Percentiles rank a stretch among this genome's conserved stretches.
Conservation (phyloP, 2,113 vertebrate genomes). For the Ptilonorhynchus violaceus region DNA sequence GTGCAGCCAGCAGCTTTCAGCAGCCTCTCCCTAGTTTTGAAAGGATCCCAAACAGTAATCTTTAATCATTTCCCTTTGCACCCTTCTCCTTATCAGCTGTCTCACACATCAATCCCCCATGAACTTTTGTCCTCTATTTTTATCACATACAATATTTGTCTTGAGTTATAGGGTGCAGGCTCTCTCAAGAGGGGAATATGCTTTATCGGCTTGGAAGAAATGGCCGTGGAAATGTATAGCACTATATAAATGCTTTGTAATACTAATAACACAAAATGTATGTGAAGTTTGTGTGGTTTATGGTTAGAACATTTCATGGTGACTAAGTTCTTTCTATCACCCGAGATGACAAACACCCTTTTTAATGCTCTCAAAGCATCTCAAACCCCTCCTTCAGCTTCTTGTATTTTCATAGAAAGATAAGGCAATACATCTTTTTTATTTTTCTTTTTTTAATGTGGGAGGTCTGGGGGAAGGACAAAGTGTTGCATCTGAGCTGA, state of each 20-base stretch:
- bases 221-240: neutral
- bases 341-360: neutral
- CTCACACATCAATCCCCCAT: constrained; percentile 12
- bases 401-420: neutral
- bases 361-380: neutral
- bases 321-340: neutral
- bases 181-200: constrained; percentile 11
- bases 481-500: neutral
- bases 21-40: neutral
- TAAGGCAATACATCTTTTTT: neutral
- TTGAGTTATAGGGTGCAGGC: constrained; percentile 29
- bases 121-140: constrained; percentile 53
- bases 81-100: constrained; percentile 48
- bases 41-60: neutral
- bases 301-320: neutral
- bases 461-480: neutral
- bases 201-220: constrained; percentile 30
- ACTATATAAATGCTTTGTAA: constrained; percentile 38
- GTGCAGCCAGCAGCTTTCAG: neutral
- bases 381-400: neutral
- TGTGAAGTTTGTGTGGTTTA: neutral
- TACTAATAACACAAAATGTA: constrained; percentile 16
- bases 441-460: neutral
- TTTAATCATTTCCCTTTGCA: constrained; percentile 11
- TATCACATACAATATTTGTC: constrained; percentile 27